Evolutionary conservation across 2,113 vertebrate genomes (phyloP).

Genomic region (Hoplias malabaricus): DNA sequence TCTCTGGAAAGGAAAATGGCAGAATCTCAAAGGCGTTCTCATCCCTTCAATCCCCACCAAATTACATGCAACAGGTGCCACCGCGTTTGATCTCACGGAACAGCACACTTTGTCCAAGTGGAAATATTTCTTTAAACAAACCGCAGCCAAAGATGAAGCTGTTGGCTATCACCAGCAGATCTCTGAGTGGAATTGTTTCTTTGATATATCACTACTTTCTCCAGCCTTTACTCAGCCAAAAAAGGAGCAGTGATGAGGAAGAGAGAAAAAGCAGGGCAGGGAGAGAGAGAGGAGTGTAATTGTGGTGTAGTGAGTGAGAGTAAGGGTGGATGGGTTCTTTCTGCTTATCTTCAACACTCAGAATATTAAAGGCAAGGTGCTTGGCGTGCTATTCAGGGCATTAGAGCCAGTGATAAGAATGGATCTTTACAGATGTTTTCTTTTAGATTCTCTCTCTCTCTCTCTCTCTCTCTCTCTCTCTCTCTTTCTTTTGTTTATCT

Average conservation of each 20-base stretch:
- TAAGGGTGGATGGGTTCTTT: not conserved
- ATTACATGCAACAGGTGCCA: not conserved
- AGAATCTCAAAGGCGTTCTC: not conserved
- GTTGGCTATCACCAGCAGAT: not conserved
- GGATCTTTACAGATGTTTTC: constrained; percentile 17
- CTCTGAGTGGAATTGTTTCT: not conserved
- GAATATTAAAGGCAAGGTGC: constrained; percentile 33
- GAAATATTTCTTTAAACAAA: not conserved
- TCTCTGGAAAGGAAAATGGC: not conserved
- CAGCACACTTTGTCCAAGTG: not conserved
- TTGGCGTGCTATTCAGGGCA: constrained; percentile 12
- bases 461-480: not conserved
- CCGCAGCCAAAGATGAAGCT: not conserved
- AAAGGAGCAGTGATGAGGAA: not conserved
- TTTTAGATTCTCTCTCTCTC: not conserved
- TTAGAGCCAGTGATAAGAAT: constrained; percentile 28
- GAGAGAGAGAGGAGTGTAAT: not conserved
- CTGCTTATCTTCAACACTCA: constrained; percentile 15
- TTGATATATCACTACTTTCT: not conserved
- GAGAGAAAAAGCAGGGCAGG: not conserved
- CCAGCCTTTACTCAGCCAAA: not conserved
- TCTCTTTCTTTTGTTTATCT: not conserved
- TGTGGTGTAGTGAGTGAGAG: not conserved
- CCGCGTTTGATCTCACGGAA: not conserved
- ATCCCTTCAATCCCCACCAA: not conserved